Percentiles rank a stretch among this genome's conserved stretches.
Evolutionary conservation across 2,113 vertebrate genomes (phyloP).

Genomic region (Macroglossus sobrinus): DNA sequence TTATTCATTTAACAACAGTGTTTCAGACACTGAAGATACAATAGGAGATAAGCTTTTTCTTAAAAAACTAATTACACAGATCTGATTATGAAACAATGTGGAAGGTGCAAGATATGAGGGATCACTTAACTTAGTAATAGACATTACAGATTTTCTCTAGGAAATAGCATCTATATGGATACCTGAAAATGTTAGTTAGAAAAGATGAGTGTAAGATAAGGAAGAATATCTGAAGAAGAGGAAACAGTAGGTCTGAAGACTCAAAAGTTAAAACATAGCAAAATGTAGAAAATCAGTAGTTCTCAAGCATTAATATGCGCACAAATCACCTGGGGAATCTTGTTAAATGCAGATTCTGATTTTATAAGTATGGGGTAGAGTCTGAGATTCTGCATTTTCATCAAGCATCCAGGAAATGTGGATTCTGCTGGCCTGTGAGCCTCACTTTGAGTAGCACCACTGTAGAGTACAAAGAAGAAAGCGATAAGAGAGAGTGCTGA

Average conservation of each 20-base stretch:
- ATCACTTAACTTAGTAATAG: neutral
- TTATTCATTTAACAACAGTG: no score
- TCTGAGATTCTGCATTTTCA: neutral
- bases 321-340: neutral
- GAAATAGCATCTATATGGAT: neutral
- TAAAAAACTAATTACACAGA: conserved; percentile 4
- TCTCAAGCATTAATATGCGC: neutral
- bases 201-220: neutral
- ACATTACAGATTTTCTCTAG: neutral
- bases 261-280: neutral
- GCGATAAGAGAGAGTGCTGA: neutral
- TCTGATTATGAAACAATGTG: neutral
- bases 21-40: neutral
- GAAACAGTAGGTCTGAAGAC: neutral
- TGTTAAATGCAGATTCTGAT: neutral
- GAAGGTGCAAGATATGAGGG: neutral
- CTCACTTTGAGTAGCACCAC: neutral
- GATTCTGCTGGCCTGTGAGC: neutral
- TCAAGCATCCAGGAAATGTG: neutral
- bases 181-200: neutral
- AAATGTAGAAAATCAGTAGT: neutral
- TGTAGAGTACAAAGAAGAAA: neutral
- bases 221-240: neutral
- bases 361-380: neutral
- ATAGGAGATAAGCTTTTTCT: neutral